These are phyloP conservation scores for Helogale parvula DNA, from an alignment of 2,113 vertebrate genomes.

Conservation along the genomic window DNA sequence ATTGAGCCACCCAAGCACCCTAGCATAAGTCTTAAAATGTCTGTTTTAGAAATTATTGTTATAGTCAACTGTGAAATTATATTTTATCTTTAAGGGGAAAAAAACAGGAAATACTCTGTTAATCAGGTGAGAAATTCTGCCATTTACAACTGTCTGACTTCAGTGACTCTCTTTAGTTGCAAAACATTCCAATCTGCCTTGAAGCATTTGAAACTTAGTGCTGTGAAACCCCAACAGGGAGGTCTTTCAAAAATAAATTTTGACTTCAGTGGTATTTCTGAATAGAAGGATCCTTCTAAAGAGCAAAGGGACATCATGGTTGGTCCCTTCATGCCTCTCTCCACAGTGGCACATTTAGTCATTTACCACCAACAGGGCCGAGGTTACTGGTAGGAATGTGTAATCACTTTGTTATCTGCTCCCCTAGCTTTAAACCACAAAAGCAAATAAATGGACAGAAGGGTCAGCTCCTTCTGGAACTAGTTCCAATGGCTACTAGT, in stretches of 20 bases:
- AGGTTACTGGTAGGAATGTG: background rate
- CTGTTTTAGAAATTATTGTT: conserved; percentile 15
- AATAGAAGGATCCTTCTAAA: background rate
- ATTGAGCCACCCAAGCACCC: too few species aligned
- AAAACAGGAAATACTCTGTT: background rate
- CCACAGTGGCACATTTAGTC: background rate
- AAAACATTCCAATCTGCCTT: background rate
- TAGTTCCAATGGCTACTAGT: background rate
- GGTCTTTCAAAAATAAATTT: background rate
- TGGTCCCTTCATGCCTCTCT: background rate
- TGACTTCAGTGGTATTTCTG: background rate
- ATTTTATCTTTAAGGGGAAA: background rate
- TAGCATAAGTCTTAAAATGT: background rate
- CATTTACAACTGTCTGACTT: background rate
- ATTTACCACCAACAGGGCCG: background rate
- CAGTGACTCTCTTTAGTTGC: background rate
- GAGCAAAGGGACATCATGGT: background rate
- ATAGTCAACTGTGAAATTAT: conserved; percentile 13
- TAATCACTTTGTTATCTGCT: background rate
- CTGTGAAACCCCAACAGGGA: background rate
- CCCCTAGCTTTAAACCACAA: background rate
- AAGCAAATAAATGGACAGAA: background rate
- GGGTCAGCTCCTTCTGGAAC: background rate
- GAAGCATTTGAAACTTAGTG: background rate
- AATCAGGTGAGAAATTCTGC: background rate